A percentile compares a stretch with the other conserved stretches of the same genome.
Conservation (phyloP, 2,797 vertebrate species). For the Heteromormyrus szaboi region DNA sequence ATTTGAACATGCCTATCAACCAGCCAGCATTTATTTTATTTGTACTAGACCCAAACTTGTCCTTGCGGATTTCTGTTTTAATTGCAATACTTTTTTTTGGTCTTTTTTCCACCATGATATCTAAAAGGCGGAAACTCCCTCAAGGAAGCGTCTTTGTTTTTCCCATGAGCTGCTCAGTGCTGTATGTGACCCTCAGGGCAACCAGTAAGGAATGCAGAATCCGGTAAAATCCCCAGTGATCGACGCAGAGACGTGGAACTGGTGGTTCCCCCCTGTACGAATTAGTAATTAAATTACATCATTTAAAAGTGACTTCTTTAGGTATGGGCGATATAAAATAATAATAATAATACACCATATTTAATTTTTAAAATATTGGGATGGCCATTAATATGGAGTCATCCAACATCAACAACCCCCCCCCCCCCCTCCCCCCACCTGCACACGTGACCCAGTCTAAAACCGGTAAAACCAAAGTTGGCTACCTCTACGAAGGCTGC, state of each 20-base stretch:
- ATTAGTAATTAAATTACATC: neutral
- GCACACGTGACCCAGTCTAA: neutral
- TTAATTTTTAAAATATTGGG: neutral
- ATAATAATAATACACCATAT: neutral
- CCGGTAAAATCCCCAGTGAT: neutral
- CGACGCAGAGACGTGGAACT: neutral
- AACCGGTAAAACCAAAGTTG: neutral
- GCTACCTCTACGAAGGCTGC: too few species aligned
- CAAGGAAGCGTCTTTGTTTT: neutral
- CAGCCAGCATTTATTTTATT: neutral
- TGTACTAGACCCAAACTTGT: neutral
- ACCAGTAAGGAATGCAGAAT: neutral
- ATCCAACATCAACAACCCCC: too few species aligned
- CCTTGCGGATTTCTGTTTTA: neutral
- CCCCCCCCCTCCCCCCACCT: neutral
- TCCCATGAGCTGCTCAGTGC: neutral
- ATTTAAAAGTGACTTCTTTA: neutral
- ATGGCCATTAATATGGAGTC: neutral
- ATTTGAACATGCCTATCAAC: neutral
- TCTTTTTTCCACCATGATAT: neutral
- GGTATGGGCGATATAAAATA: neutral
- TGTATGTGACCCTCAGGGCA: neutral
- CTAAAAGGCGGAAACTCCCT: neutral
- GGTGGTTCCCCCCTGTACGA: neutral
- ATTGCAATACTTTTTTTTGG: neutral